Base-by-base conservation (phyloP, 2,113 vertebrate genomes). In the Cryptoleucopteryx plumbea region DNA sequence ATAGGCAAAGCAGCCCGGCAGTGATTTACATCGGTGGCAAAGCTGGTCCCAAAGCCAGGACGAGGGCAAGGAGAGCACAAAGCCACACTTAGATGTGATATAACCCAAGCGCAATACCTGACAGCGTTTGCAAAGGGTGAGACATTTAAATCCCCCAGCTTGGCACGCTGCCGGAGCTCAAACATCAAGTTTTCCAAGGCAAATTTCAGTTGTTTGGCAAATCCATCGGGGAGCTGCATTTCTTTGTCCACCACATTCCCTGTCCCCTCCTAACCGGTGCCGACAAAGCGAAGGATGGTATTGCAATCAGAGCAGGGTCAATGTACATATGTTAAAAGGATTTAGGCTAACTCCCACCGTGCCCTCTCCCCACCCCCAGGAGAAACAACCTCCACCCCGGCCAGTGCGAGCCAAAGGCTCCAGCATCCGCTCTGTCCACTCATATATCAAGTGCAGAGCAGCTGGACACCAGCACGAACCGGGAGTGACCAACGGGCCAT, bases 391-490 rank as follows among this genome's bases (percentile, higher is more conserved):
- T 22, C 93, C 29, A 70, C 32, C 47, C 59, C 9, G 18, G 53
- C 45, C 68, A 9, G 50, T 5, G 43, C 3, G 10, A 84, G 91
- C 77, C 7, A 1, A 13, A 53, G 88, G 83, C 86, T 92, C 82
- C 50, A 8, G 45, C 12, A 6, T 13, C 94, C 50, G 17, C 83
- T 80, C 87, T 8, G 94, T 65, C 96, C 93, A 50, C 96, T 97
- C 96, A 78, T 98, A 95, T 93, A 98, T 98, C 98, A 98, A 97
- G 98, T 83, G 93, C 96, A 85, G 97, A 98, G 97, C 98, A 98
- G 98, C 98, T 98, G 98, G 98, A 96, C 96, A 97, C 92, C 97
- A 94, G 96, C 79, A 40, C 36, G 34, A 52, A 45, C 70, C 50
- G 7, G 85, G 93, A 96, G 90, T 90, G 90, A 87, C 95, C 98